Percentiles rank a stretch among this genome's conserved stretches.
Evolutionary conservation across 2,113 vertebrate species (phyloP).

Genomic region (Sialia sialis): DNA sequence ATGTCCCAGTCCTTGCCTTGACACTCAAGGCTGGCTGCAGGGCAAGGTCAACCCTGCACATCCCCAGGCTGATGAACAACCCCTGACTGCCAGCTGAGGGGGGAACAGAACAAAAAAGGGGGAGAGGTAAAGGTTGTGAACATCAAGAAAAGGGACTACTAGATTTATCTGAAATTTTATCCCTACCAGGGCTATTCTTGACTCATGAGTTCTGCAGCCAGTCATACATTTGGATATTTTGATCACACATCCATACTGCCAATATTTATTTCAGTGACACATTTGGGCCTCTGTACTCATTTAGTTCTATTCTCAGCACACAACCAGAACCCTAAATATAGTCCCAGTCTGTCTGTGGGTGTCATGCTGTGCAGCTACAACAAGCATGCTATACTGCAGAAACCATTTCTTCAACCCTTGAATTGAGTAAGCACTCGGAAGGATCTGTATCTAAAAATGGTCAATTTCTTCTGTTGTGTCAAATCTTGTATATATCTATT

Average conservation of each 20-base stretch:
- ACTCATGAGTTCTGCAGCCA: constrained; percentile 20
- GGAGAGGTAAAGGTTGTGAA: background rate
- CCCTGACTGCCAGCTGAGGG: background rate
- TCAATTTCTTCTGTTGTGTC: background rate
- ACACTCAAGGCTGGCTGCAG: background rate
- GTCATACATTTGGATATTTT: constrained; percentile 45
- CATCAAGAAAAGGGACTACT: background rate
- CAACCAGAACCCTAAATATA: constrained; percentile 50
- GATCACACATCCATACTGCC: constrained; percentile 40
- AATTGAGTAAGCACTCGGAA: background rate
- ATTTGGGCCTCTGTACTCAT: background rate
- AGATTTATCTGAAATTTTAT: background rate
- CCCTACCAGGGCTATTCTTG: background rate
- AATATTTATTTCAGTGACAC: constrained; percentile 50
- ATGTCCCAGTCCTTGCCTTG: background rate
- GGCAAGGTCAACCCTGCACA: background rate
- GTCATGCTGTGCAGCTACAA: constrained; percentile 41
- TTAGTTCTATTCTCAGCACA: constrained; percentile 42
- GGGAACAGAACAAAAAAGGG: background rate
- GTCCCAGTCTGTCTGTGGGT: constrained; percentile 49
- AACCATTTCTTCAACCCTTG: constrained; percentile 26
- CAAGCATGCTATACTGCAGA: background rate
- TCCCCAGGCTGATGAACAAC: background rate
- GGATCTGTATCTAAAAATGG: background rate
- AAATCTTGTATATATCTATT: background rate